Evolutionary conservation across 2,113 vertebrate species (phyloP), one percentile per base, ranked within the genome.

Genomic region (Pseudorasbora parva): DNA sequence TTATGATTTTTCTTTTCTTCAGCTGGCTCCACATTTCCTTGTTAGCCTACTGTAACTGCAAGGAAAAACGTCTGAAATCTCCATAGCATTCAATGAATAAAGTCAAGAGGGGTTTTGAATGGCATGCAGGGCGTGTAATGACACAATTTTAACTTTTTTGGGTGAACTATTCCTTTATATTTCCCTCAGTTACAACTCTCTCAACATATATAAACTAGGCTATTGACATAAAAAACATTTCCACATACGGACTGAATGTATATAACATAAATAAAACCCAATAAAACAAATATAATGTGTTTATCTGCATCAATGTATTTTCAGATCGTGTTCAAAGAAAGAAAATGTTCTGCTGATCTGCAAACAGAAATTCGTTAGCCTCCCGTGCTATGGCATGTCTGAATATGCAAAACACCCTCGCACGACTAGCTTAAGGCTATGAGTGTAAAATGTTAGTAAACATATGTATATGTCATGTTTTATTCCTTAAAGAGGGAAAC

Each of bases 401-500:
- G 17, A 51, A 83, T 74, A 83, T 68, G 73, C 60, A 77, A 83
- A 77, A 56, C 82, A 54, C 27, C n/a, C 27, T 41, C 30, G 0
- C 21, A 54, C 33, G 1, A 51, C 49, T 37, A 21, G 49, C 73
- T 56, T 21, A n/a, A 60, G 56, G n/a, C 12, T 45, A 60, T 41
- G 27, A 23, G 12, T 47, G 33, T 41, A 9, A 54, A 15, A 43
- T 77, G 21, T 45, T 21, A 79, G 47, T 59, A 41, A 77, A 57
- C 62, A 76, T 12, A 43, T 78, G 59, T 56, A 19, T 57, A n/a
- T 64, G 17, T 57, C 62, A 30, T 60, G 73, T 64, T 57, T 73
- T 49, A 30, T 73, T 37, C 47, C 73, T 80, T 86, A 25, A 19
- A 54, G 51, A 30, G 56, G 66, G 88, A 86, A 89, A 89, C 79